A percentile compares a stretch with the other conserved stretches of the same genome.
phyloP scores from a whole-genome alignment of 2,113 vertebrate genomes.

The Guaruba guarouba region DNA sequence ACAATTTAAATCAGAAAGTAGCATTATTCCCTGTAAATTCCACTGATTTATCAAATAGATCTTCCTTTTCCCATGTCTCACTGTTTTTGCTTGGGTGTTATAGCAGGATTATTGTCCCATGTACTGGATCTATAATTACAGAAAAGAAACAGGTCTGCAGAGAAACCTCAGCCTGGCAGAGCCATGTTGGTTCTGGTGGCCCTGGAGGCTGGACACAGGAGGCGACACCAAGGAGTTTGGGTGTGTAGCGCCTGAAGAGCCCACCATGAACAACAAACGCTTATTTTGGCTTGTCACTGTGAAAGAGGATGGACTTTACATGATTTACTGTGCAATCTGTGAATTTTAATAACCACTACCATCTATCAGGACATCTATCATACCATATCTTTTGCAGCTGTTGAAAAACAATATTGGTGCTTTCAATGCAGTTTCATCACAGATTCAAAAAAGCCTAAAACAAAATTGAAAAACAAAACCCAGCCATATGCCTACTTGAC shows the following conservation, averaged over 20 bases:
- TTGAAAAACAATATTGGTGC: conserved; percentile 69
- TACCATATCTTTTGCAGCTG: conserved; percentile 72
- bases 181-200: rapidly evolving
- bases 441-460: conserved; percentile 67
- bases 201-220: not conserved
- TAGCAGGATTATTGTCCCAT: not conserved
- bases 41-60: not conserved
- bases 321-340: conserved; percentile 69
- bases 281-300: conserved; percentile 23
- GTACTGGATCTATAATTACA: not conserved
- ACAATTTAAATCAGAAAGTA: not conserved
- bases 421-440: conserved; percentile 73
- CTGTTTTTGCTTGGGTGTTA: not conserved
- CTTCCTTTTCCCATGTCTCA: not conserved
- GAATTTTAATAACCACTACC: conserved; percentile 70
- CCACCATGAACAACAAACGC: not conserved
- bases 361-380: conserved; percentile 63
- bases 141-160: rapidly evolving
- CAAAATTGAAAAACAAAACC: conserved; percentile 67
- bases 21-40: not conserved
- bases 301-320: conserved; percentile 8
- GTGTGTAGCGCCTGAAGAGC: not conserved
- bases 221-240: not conserved
- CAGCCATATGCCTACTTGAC: conserved; percentile 82
- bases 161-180: not conserved